Conservation (phyloP, 2,888 invertebrate genomes). For the Clunio marinus region DNA sequence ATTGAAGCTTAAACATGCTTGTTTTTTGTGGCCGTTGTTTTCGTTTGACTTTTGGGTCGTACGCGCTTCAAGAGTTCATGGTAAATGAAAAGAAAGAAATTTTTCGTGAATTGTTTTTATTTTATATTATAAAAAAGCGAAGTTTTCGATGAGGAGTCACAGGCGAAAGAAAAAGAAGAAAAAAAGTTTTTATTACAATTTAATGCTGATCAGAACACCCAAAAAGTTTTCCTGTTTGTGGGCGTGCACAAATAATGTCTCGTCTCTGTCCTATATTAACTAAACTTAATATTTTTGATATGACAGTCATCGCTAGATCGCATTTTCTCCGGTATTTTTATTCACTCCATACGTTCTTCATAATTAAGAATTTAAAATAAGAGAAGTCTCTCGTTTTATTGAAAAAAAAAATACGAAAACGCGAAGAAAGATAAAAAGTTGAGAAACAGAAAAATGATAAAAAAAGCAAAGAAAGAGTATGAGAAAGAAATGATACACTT, state of each 20-base stretch:
- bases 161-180: constrained; percentile 24
- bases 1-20: background rate
- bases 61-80: constrained; percentile 15
- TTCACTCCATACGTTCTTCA: constrained; percentile 23
- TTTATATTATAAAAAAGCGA: background rate
- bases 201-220: constrained; percentile 39
- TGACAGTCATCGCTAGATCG: background rate
- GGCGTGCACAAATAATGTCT: constrained; percentile 25
- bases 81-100: background rate
- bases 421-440: constrained; percentile 18
- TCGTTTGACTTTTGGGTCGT: constrained; percentile 17
- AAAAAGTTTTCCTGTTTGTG: constrained; percentile 37
- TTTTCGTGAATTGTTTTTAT: constrained; percentile 15
- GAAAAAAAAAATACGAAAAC: background rate
- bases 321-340: background rate
- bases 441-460: constrained; percentile 1
- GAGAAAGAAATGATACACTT: constrained; percentile 32
- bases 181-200: constrained; percentile 29
- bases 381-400: constrained; percentile 24
- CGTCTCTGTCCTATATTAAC: constrained; percentile 10
- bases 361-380: constrained; percentile 32
- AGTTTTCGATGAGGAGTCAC: too few species aligned
- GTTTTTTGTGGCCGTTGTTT: background rate
- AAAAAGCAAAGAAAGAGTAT: background rate
- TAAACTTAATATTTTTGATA: background rate